Evolutionary conservation across 2,888 invertebrate genomes (phyloP), one percentile per base, ranked within the genome.

Genomic region (Megaustenia siamemsis): DNA sequence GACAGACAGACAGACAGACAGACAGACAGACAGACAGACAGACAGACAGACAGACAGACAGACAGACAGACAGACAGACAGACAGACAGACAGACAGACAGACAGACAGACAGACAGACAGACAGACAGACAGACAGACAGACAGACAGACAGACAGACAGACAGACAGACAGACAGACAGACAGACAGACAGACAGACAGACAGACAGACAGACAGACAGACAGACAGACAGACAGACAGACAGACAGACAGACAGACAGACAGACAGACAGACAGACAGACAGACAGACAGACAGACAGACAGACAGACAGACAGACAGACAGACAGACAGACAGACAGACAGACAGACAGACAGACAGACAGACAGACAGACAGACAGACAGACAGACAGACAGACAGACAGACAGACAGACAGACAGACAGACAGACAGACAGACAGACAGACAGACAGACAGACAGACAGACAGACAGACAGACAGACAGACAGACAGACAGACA

Each of bases 231-330:
- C 43, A 75, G 75, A 75, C 21, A 43, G 75, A 75, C n/a, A 43
- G 75, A 75, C 21, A 43, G 38, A 75, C 21, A 43, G 38, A 75
- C 43, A 43, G 24, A 75, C 6, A 75, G 43, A 75, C 18, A 75
- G 43, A 75, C 40, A 75, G 45, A 18, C 24, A 40, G 38, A 75
- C 24, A 40, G 43, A 75, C 43, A 75, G 75, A 75, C 43, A 40
- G 75, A 75, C 40, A 43, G 75, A 75, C 43, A 75, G 43, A 75
- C 43, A 75, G 69, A 69, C 21, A 69, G 69, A 69, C 21, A 69
- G 69, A 69, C 21, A 69, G 69, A 69, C 21, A 69, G 69, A 69
- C 21, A 69, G 32, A 69, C 32, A 69, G 69, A 69, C 21, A 69
- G 15, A 69, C 21, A 69, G 69, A 69, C 69, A 69, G 69, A 69